These are phyloP conservation scores for Cyclina sinensis DNA, from an alignment of 1,140 invertebrate species.

Conservation along the genomic window DNA sequence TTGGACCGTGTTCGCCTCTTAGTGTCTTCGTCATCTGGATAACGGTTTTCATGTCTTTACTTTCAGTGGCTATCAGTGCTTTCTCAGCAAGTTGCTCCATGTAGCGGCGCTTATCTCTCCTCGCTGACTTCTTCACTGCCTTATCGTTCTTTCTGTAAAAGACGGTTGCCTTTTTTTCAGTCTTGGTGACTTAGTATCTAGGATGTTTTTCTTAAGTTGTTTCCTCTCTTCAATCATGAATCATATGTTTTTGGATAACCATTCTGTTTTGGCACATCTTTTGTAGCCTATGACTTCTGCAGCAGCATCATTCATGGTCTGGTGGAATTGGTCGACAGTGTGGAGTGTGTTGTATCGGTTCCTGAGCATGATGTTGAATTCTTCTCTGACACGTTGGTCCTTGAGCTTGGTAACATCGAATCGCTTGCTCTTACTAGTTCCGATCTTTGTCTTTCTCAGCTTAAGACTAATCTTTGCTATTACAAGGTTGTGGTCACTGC, in stretches of 20 bases:
- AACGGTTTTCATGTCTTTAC: not conserved
- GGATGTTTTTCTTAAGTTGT: not conserved
- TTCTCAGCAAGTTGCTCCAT: constrained; percentile 22
- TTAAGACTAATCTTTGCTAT: constrained; percentile 47
- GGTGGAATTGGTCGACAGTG: not conserved
- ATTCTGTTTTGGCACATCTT: not conserved
- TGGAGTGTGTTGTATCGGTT: not conserved
- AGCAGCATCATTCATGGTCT: constrained; percentile 35
- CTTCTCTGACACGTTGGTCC: not conserved
- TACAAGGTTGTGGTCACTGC: constrained; percentile 64
- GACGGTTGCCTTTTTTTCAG: not conserved
- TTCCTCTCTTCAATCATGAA: constrained; percentile 22
- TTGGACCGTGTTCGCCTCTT: not conserved
- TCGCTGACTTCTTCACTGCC: constrained; percentile 6
- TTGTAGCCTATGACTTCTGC: constrained; percentile 10
- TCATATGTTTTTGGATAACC: not conserved
- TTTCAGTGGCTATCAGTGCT: not conserved
- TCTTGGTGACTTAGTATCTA: not conserved
- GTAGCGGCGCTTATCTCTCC: constrained; percentile 24
- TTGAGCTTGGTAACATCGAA: constrained; percentile 25
- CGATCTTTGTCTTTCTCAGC: constrained; percentile 12
- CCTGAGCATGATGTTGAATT: not conserved
- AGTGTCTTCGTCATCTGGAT: constrained; percentile 22
- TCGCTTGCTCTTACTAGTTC: not conserved
- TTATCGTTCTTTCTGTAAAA: constrained; percentile 12